Evolutionary conservation across 2,888 invertebrate species (phyloP), one percentile per base, ranked within the genome.

Genomic region (Leucoma salicis): DNA sequence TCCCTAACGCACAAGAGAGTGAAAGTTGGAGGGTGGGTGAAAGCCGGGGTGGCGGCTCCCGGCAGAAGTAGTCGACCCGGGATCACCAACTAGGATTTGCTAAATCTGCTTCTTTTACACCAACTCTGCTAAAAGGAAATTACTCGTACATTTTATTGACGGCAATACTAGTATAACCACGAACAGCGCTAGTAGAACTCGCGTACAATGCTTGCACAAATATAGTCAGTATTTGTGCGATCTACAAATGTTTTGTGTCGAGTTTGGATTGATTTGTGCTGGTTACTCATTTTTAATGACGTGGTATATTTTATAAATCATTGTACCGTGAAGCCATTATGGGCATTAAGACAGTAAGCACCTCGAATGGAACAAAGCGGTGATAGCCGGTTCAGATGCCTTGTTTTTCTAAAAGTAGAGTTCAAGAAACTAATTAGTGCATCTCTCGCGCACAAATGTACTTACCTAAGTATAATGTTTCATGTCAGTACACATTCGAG

Each of bases 1-100:
- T 82, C 79, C 85, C 85, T 80, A 77, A 80, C 83, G 82, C 82
- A 82, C 85, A 80, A 82, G 84, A 82, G 84, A 85, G 86, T 78
- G 83, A 83, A 86, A 82, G 83, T 77, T 67, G 78, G 76, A 82
- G 82, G 84, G 82, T 77, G 83, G 78, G 84, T 71, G 3, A 75
- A 77, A 64, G 74, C 55, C 67, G 71, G 76, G 81, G 70, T 67
- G 74, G 70, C 67, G 29, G 43, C 31, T 73, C 82, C 81, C 82
- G 75, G 81, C 83, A 76, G 78, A 80, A 85, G 85, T 82, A 80
- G 79, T 82, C 85, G 82, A 81, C 85, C 80, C 84, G 86, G 82
- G 83, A 73, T 80, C 74, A 74, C 78, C 82, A 78, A 76, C 83
- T 68, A 78, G 84, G 85, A 84, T 87, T 86, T 86, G 82, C 78